Evolutionary conservation across 2,797 vertebrate species (phyloP), one percentile per base, ranked within the genome.

Genomic region (Danio aesculapii): DNA sequence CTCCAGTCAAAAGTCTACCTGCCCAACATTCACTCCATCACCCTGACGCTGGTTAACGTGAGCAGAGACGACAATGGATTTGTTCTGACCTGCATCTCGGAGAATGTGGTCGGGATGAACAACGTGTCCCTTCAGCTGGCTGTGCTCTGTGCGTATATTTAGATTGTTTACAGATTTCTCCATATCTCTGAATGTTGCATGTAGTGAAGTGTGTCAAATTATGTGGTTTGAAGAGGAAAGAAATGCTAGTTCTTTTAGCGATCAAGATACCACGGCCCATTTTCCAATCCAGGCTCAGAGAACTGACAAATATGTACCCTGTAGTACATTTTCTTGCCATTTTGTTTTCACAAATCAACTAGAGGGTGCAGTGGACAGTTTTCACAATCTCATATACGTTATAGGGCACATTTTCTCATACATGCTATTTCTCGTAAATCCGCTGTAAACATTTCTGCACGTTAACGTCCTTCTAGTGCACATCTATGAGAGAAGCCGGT

Each of bases 31-130:
- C 98, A 99, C 55, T 97, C 98, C 83, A 98, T 99, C 93, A 99
- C 98, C 90, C 86, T 99, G 89, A 98, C 97, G 0, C 95, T 99
- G 53, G 96, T 96, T 87, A 99, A 99, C 1, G 95, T 98, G 90
- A 98, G 97, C 68, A 95, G 96, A 0, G 97, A 98, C 11, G 98
- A 99, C 94, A 99, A 98, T 0, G 95, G 96, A 75, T 99, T 96
- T 87, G 92, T 95, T 83, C 94, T 99, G 72, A 96, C 95, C 16
- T 99, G 98, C 90, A 99, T 99, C 6, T 97, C 98, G 0, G 98
- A 98, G 93, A 99, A 98, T 0, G 94, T 99, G 91, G 98, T 99
- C 90, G 98, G 98, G 71, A 99, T 98, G 97, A 97, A 95, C 90
- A 99, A 98, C 70, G 95, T 96, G 81, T 98, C 97, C 6, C 95